A percentile compares a stretch with the other conserved stretches of the same genome.
Conservation (phyloP, 2,888 invertebrate species). For the Stegophylla sp. region DNA sequence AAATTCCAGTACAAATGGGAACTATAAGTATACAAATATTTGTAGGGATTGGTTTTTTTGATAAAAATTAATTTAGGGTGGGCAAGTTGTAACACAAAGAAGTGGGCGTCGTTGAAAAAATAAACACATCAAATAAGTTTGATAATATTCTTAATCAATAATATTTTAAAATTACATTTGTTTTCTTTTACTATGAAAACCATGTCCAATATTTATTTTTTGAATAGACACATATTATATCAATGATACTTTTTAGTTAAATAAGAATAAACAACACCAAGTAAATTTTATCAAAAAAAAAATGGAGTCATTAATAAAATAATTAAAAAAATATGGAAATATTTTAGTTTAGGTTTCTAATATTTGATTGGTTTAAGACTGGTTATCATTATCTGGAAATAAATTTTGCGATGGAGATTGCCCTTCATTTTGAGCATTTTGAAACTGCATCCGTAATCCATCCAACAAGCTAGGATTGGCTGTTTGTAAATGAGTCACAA, state of each 20-base stretch:
- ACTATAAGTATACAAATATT: too few species aligned
- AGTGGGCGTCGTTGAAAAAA: constrained; percentile 11
- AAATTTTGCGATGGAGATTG: constrained; percentile 15
- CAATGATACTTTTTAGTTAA: constrained; percentile 8
- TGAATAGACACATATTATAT: not conserved
- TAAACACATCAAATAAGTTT: not conserved
- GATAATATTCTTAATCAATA: not conserved
- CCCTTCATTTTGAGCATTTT: constrained; percentile 19
- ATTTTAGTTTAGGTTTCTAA: not conserved
- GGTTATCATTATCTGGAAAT: constrained; percentile 1
- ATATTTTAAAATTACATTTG: not conserved
- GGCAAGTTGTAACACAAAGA: not conserved
- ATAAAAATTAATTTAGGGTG: constrained; percentile 12
- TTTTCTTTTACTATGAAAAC: constrained; percentile 6
- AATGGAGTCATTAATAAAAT: not conserved
- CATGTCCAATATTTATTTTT: constrained; percentile 6
- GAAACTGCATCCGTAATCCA: constrained; percentile 43
- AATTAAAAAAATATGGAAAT: not conserved
- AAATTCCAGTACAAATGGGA: too few species aligned
- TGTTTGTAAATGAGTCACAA: constrained; percentile 31
- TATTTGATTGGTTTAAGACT: not conserved
- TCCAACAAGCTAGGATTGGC: constrained; percentile 34
- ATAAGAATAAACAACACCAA: constrained; percentile 16
- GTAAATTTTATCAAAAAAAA: not conserved
- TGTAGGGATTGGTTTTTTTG: not conserved